These are phyloP conservation scores for Vollenhovia emeryi DNA, from an alignment of 1,140 invertebrate species.

Conservation along the genomic window DNA sequence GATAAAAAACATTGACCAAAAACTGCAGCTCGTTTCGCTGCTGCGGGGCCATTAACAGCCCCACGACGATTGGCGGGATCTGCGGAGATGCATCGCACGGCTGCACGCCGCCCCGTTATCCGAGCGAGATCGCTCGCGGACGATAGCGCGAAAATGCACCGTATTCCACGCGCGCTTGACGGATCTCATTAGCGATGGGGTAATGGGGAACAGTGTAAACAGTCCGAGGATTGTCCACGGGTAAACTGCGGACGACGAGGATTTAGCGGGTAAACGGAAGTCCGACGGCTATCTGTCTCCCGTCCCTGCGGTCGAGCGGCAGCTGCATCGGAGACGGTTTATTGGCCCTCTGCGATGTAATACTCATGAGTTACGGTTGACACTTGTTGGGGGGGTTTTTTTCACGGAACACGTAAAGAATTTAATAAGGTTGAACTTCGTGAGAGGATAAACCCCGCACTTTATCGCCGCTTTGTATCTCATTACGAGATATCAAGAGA, in stretches of 20 bases:
- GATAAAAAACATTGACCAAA: slow-evolving; percentile 48
- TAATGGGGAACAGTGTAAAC: slow-evolving; percentile 45
- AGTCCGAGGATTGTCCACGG: slow-evolving; percentile 34
- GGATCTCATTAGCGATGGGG: slow-evolving; percentile 37
- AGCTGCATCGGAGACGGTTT: slow-evolving; percentile 39
- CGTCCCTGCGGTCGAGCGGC: slow-evolving; percentile 20
- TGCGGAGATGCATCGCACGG: neutral
- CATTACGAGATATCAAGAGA: neutral
- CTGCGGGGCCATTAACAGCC: neutral
- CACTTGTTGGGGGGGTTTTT: slow-evolving; percentile 7
- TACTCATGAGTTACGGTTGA: slow-evolving; percentile 14
- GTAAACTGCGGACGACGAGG: slow-evolving; percentile 42
- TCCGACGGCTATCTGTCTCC: slow-evolving; percentile 51
- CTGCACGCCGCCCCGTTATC: neutral
- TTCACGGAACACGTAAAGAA: neutral
- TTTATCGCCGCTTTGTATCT: neutral
- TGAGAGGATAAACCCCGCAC: neutral
- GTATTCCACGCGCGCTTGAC: slow-evolving; percentile 3
- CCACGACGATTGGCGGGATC: slow-evolving; percentile 11
- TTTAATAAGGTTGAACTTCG: neutral
- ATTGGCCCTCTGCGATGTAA: slow-evolving; percentile 42
- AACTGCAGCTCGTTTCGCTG: slow-evolving; percentile 16
- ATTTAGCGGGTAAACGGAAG: slow-evolving; percentile 55
- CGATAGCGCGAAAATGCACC: slow-evolving; percentile 16
- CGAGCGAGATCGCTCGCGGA: slow-evolving; percentile 8